Conservation (phyloP, 2,888 invertebrate genomes). For the Ctena decussata region DNA sequence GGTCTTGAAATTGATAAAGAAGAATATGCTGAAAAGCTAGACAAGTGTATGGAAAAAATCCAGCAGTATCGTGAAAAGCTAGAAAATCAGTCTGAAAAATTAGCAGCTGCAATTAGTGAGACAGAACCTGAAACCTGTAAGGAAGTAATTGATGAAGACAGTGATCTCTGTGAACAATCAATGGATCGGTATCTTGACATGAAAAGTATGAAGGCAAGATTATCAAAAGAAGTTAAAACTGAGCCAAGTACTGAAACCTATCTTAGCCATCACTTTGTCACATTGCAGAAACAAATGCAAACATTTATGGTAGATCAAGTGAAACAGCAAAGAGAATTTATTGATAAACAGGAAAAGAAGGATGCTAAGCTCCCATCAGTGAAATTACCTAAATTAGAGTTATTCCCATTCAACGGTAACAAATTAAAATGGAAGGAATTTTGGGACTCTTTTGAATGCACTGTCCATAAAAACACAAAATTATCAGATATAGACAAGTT, state of each 20-base stretch:
- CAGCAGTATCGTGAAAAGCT: neutral
- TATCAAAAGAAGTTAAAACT: neutral
- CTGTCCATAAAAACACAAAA: neutral
- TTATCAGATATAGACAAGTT: slow-evolving; percentile 15
- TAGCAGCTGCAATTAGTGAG: neutral
- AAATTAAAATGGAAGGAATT: slow-evolving; percentile 23
- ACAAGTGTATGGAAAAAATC: too few relatives aligned
- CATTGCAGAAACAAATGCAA: neutral
- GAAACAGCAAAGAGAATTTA: neutral
- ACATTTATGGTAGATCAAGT: neutral
- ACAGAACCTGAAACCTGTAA: neutral
- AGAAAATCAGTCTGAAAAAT: neutral
- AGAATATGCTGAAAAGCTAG: too few relatives aligned
- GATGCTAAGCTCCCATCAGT: neutral
- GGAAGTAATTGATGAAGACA: neutral
- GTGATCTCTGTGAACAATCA: neutral
- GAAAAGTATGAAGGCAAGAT: neutral
- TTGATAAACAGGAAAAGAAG: neutral
- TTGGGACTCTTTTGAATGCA: slow-evolving; percentile 36
- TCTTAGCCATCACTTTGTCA: too few relatives aligned
- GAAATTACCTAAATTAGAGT: neutral
- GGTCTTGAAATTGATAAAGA: too few relatives aligned
- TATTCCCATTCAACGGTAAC: neutral
- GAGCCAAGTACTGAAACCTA: neutral
- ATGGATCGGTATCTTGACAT: neutral